Conservation (phyloP, 2,797 vertebrate genomes). For the Crypturellus tataupa region DNA sequence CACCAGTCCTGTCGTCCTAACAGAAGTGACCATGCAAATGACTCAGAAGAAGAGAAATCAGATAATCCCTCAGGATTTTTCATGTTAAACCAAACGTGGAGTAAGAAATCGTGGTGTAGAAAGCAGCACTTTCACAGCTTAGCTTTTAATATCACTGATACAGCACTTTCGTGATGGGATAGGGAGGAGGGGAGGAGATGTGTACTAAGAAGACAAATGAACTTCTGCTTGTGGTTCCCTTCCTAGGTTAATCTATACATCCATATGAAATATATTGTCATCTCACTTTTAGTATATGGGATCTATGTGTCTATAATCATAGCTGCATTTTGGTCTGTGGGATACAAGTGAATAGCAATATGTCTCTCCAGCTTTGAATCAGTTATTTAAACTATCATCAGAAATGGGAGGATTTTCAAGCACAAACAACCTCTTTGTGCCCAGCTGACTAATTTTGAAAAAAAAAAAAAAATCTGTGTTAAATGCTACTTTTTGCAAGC, state of each 20-base stretch:
- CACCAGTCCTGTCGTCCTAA: background rate
- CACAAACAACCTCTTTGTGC: background rate
- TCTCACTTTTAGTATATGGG: background rate
- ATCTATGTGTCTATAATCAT: background rate
- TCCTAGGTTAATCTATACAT: background rate
- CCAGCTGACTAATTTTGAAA: background rate
- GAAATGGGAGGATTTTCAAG: background rate
- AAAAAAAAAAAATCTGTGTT: background rate
- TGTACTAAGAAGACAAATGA: background rate
- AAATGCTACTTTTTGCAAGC: background rate
- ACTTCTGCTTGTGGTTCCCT: accelerated
- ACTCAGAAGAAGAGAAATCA: background rate
- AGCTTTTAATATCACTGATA: background rate
- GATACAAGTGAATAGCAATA: background rate
- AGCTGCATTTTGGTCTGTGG: background rate
- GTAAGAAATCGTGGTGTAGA: accelerated
- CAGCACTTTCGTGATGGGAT: background rate
- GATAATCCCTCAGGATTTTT: background rate
- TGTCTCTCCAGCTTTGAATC: background rate
- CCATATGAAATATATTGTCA: background rate
- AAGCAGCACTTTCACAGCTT: background rate
- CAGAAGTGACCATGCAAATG: background rate
- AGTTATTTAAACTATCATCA: background rate
- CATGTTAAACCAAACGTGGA: background rate
- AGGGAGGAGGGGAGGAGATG: background rate